These are phyloP conservation scores for Folsomia candida DNA, from an alignment of 2,888 invertebrate species.

Conservation along the genomic window DNA sequence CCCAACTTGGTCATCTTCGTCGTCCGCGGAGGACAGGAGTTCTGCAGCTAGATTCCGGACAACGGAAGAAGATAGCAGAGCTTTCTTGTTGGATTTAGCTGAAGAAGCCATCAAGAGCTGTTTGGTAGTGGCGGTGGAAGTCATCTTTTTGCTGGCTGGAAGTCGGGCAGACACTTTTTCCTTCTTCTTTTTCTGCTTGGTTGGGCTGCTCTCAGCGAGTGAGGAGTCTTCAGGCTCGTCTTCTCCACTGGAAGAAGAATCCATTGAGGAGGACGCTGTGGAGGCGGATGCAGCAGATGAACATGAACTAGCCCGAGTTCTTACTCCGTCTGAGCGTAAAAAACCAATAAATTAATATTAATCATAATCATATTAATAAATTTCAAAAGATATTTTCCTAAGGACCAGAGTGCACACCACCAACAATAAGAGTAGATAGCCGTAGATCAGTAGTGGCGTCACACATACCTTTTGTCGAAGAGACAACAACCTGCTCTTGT, in stretches of 20 bases:
- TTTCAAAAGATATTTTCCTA: too few species aligned
- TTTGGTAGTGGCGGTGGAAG: not conserved
- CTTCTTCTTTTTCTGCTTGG: not conserved
- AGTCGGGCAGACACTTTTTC: not conserved
- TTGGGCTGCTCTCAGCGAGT: not conserved
- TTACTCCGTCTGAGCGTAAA: not conserved
- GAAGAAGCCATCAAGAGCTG: not conserved
- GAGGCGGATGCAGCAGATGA: not conserved
- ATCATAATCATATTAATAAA: not conserved
- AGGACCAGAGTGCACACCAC: too few species aligned
- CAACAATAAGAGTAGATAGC: too few species aligned
- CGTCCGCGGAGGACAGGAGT: not conserved
- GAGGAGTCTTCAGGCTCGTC: not conserved
- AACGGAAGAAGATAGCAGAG: too few species aligned
- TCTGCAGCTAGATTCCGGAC: not conserved
- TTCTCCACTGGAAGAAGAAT: not conserved
- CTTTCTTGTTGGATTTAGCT: not conserved
- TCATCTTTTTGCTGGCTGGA: not conserved
- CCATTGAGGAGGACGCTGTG: not conserved
- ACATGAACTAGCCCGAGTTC: not conserved
- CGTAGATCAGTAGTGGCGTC: too few species aligned
- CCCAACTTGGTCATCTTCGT: not conserved
- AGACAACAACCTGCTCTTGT: not conserved
- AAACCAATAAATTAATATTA: not conserved
- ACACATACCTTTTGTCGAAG: not conserved